Conservation (phyloP, 2,797 vertebrate species). For the Squalus acanthias region DNA sequence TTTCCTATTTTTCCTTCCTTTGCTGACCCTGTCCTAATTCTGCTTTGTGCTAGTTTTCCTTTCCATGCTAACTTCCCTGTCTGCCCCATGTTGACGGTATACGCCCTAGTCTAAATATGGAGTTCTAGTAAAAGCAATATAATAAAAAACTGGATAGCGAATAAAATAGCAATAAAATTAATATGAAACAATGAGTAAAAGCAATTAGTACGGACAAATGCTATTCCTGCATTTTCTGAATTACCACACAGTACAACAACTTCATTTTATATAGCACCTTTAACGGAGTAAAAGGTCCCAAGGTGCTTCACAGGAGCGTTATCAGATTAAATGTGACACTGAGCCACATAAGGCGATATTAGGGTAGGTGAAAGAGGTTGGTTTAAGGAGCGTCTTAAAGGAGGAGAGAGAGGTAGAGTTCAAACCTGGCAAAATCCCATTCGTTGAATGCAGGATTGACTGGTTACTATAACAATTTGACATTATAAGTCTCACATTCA, state of each 20-base stretch:
- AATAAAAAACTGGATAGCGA: background rate
- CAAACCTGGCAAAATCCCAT: background rate
- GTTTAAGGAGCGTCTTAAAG: background rate
- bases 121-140: background rate
- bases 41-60: background rate
- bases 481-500: background rate
- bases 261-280: background rate
- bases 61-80: background rate
- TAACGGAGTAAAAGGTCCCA: background rate
- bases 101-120: too few species aligned
- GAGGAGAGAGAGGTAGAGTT: background rate
- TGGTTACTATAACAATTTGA: background rate
- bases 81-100: background rate
- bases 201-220: background rate
- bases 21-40: background rate
- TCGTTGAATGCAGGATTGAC: background rate
- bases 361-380: background rate
- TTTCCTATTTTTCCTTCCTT: background rate
- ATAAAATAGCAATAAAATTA: background rate
- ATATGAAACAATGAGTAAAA: background rate
- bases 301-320: background rate
- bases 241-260: background rate
- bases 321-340: background rate
- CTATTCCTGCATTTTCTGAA: background rate
- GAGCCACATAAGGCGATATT: background rate